Evolutionary conservation across 2,888 invertebrate species (phyloP), one percentile per base, ranked within the genome.

Genomic region (Eulithis prunata): DNA sequence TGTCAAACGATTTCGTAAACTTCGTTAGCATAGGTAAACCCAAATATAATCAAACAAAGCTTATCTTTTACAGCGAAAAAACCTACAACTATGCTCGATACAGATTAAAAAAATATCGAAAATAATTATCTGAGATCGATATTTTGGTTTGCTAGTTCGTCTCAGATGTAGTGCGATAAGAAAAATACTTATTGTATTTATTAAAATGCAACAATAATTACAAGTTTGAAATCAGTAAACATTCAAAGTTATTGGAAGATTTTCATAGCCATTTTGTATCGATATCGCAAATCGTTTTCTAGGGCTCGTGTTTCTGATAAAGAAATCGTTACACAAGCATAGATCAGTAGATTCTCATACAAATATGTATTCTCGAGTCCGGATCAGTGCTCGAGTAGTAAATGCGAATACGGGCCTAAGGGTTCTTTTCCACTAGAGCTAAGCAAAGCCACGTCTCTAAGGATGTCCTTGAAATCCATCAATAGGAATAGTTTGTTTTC

Each of bases 91-190:
- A 10, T 21, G 4, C 41, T 52, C 3, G 52, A 55, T 61, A 61
- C 47, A 47, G 32, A 46, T 2, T 8, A 21, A 61, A 61, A 55
- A 32, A 45, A 36, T 54, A 52, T 56, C 38, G 49, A 49, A 41
- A 41, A 51, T 45, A 38, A 12, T 43, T 60, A 59, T 59, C 65
- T 62, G 73, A 75, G 72, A 75, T 75, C 73, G 70, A 53, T 14
- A 56, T 54, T 69, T 69, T 69, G 68, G 62, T 60, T 71, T 64
- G 28, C 52, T 58, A 55, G 46, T 43, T 14, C 54, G 32, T 63
- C 68, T 60, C 71, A 63, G 51, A 49, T 62, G 52, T 60, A 64
- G 36, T 66, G 54, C 57, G 28, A 41, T 59, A 38, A 47, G n/a
- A 66, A 55, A 57, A 62, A 6, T 57, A 58, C 38, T 43, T 52